Evolutionary conservation across 2,888 invertebrate genomes (phyloP), one percentile per base, ranked within the genome.

Genomic region (Watsonalla cultraria): DNA sequence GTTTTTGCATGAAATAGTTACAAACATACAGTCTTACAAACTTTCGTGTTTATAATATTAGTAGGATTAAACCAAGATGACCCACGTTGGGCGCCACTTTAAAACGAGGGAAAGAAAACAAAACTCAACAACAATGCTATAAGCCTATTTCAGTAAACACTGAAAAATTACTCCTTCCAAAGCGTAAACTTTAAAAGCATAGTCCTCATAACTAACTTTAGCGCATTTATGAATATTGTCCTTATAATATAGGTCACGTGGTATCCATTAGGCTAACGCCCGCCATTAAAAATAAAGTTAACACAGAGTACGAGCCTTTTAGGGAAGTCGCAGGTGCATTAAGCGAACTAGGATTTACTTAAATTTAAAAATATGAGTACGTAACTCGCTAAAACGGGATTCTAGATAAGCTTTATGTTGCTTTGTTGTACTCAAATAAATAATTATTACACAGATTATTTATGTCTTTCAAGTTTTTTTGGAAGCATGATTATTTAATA

Each of bases 251-350:
- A 84, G 83, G 83, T 83, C 85, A 76, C 78, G 79, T 76, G 83
- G 79, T 79, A 82, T 84, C 86, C 87, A 89, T 89, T 88, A 87
- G 72, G 76, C 77, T 78, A 83, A 82, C 85, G 81, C 71, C 64
- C 70, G 70, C 84, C 88, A 89, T 90, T 89, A 88, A 87, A 86
- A 86, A 86, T 86, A 85, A 86, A 84, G 76, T 84, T 80, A 78
- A 74, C 76, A 71, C 68, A 80, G 76, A 68, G 70, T 72, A 64
- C 79, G 82, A 77, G 74, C 86, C 87, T 86, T 86, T 87, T 84
- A 87, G 80, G 71, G 61, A 74, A 81, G 86, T 78, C 84, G 72
- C 90, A 90, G 89, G 87, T 90, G 90, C 85, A 87, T 85, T 84
- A 85, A 74, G 82, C 70, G 74, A 73, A 72, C 72, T 75, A 77